Evolutionary conservation across 2,797 vertebrate species (phyloP), one percentile per base, ranked within the genome.

Genomic region (Pteropus rufus): DNA sequence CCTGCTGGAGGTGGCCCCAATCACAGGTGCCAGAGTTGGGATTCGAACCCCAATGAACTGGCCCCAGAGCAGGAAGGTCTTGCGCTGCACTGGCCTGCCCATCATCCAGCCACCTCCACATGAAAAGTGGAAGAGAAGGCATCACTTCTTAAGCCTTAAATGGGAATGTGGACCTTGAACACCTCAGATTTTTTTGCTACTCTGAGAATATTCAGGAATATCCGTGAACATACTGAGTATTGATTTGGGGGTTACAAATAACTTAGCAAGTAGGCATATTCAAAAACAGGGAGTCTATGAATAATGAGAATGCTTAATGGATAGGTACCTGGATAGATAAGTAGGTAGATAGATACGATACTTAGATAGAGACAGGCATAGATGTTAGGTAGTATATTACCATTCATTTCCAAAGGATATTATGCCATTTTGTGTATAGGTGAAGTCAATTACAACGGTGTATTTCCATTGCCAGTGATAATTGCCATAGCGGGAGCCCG

Each of bases 1-100:
- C 60, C 64, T 82, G 24, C 4, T 1, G 0, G 46, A 73, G 14
- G 12, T 31, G 24, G 3, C 2, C 62, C 10, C 12, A 24, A 3
- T 4, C 77, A 41, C 1, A 6, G 2, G 7, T 15, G 26, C 39
- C 15, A n/a, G 44, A 81, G 44, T 0, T 81, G 15, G 12, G 10
- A 81, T 70, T 76, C 52, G 46, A 58, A 19, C 18, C 16, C 58
- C 23, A 36, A 10, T 4, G 39, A 24, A 39, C 0, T 39, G 67
- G 8, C 10, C 14, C 18, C 11, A 76, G 8, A 62, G 24, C 24
- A 36, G 58, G 52, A 10, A 21, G 52, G 52, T 44, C 56, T 44
- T 44, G 21, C 1, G 3, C 0, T 9, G 1, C 8, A 5, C 56
- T 60, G 10, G 0, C 3, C 19, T 0, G 0, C 6, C 29, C 5